Percentiles rank a stretch among this genome's conserved stretches.
These are phyloP conservation scores for Eptatretus atami DNA, from an alignment of 2,797 vertebrate species.

Conservation along the genomic window DNA sequence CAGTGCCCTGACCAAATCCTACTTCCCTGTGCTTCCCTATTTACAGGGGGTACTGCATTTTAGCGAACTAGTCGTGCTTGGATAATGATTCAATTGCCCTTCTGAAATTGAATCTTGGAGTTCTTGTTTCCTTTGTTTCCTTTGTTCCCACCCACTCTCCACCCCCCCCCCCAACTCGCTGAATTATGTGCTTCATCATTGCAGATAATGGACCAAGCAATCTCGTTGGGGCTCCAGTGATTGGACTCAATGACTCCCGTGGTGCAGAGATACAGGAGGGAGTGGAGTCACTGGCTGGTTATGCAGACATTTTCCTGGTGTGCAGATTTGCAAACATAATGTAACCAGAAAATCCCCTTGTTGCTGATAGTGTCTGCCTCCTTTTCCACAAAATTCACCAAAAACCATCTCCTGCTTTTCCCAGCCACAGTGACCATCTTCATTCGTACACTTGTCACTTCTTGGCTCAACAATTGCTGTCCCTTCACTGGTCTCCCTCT, in stretches of 20 bases:
- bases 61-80: too few relatives aligned
- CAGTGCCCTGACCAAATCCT: too few relatives aligned
- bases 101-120: too few relatives aligned
- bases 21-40: too few relatives aligned
- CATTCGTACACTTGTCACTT: background rate
- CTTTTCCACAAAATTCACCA: background rate
- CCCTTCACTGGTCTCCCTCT: too few relatives aligned
- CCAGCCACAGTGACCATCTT: background rate
- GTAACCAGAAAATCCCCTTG: background rate
- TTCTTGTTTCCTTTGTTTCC: too few relatives aligned
- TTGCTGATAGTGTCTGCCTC: background rate
- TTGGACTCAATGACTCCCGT: constrained; percentile 79
- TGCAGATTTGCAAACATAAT: constrained; percentile 6
- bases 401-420: background rate
- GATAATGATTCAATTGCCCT: too few relatives aligned
- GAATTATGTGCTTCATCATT: background rate
- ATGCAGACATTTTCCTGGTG: constrained; percentile 90
- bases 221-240: constrained; percentile 68
- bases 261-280: constrained; percentile 49
- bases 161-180: background rate
- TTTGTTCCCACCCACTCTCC: too few relatives aligned
- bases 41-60: too few relatives aligned
- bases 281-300: constrained; percentile 79
- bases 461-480: too few relatives aligned
- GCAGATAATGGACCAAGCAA: constrained; percentile 87